Base-by-base conservation (phyloP, 2,797 vertebrate species). In the Serranus cabrilla region DNA sequence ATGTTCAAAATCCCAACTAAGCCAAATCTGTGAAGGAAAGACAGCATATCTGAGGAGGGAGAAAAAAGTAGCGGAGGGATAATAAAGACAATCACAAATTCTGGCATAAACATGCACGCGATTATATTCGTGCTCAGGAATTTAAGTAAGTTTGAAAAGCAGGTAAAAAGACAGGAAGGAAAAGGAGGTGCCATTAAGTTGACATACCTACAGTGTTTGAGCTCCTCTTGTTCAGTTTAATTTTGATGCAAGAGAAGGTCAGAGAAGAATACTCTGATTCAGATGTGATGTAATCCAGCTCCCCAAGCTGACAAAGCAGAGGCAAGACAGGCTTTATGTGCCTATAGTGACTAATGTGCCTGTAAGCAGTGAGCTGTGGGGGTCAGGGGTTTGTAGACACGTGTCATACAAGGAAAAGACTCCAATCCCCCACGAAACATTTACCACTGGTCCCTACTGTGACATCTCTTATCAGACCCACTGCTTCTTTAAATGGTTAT, bases 241-340 rank as follows among this genome's bases (percentile, higher is more conserved):
- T 62, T 57, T 65, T 40, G 43, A 79, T 67, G 52, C 62, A 59
- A 66, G 84, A 74, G 74, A 77, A 90, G 82, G 88, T 87, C 82
- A 82, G 62, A 71, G 78, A 69, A 64, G 72, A 87, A 74, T 60
- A 74, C 59, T 86, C 73, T 92, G 87, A 90, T 81, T 92, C 92
- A 92, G 67, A 81, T 72, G 27, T 91, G 86, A 91, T 82, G 78
- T 87, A 82, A 90, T 87, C 72, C 69, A 82, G 17, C 76, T 89
- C 83, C 78, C 43, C 78, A 20, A 87, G 87, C 59, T 75, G 86
- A 85, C 78, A 74, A 78, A 85, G 82, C 69, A 71, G 56, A 66
- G 71, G 61, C 60, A 84, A 68, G 85, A 62, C 54, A 1, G 57
- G 59, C 66, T 76, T 69, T 76, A 31, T 82, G 75, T 70, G 69